Conservation (phyloP, 2,888 invertebrate genomes). For the Cephus pygmeus region DNA sequence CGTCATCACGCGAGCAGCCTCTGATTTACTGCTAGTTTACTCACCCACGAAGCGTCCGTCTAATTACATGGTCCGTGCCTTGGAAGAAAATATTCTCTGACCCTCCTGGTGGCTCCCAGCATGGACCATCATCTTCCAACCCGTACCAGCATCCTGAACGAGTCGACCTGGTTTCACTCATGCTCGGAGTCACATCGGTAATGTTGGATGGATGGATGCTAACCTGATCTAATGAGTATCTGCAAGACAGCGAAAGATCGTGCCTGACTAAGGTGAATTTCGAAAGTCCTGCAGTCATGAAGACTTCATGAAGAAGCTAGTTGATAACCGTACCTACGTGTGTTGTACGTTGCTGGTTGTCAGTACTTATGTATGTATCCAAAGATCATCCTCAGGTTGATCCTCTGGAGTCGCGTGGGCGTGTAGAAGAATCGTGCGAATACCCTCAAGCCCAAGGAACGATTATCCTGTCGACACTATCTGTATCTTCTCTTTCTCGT, state of each 20-base stretch:
- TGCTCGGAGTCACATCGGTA: neutral
- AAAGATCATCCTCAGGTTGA: neutral
- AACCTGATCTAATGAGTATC: neutral
- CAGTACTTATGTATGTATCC: neutral
- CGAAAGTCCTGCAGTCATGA: neutral
- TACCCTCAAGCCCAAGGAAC: constrained; percentile 40
- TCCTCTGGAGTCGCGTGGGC: constrained; percentile 29
- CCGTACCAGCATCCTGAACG: neutral
- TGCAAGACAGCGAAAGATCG: neutral
- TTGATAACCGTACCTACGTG: neutral
- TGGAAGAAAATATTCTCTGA: constrained; percentile 44
- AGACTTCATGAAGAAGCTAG: neutral
- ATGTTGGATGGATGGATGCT: neutral
- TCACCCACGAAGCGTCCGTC: constrained; percentile 60
- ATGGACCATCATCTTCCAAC: neutral
- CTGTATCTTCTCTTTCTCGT: constrained; percentile 10
- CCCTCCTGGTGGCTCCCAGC: constrained; percentile 22
- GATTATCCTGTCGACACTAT: constrained; percentile 62
- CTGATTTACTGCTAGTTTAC: constrained; percentile 58
- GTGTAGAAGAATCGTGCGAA: constrained; percentile 28
- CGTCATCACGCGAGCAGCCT: constrained; percentile 49
- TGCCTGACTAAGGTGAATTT: neutral
- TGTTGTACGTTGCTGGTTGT: neutral
- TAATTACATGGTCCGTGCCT: constrained; percentile 55
- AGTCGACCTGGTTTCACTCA: neutral